These are phyloP conservation scores for Decapterus maruadsi DNA, from an alignment of 2,797 vertebrate genomes.

Conservation along the genomic window DNA sequence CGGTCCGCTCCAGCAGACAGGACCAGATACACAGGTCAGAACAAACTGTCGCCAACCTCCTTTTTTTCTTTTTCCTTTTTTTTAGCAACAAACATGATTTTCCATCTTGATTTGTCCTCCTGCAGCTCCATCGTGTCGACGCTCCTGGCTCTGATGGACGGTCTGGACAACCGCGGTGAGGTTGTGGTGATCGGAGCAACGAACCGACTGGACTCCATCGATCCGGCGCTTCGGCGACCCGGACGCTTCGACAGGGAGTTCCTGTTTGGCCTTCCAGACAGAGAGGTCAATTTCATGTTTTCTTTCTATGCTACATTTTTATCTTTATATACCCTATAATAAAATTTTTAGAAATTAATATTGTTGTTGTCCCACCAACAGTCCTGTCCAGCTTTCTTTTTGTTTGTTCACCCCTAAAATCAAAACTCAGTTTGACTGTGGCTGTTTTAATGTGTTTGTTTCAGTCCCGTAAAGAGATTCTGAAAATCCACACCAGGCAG, in stretches of 20 bases:
- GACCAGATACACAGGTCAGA: conserved; percentile 94
- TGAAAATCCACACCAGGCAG: conserved; percentile 90
- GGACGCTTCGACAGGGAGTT: conserved; percentile 97
- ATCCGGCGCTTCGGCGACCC: conserved; percentile 95
- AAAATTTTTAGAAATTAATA: no score
- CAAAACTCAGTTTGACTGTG: not conserved
- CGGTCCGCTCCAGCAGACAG: conserved; percentile 95
- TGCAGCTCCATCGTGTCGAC: conserved; percentile 92
- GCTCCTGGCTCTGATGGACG: conserved; percentile 96
- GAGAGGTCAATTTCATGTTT: conserved; percentile 80
- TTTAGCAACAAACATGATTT: not conserved
- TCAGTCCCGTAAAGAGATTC: conserved; percentile 92
- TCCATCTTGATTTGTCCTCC: not conserved
- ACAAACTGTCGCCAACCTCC: no score
- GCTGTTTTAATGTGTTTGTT: not conserved
- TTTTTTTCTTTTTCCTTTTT: not conserved
- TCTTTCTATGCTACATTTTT: not conserved
- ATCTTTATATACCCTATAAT: no score
- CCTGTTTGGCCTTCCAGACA: conserved; percentile 93
- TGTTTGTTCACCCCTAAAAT: not conserved
- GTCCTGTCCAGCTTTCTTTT: not conserved
- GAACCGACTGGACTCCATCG: conserved; percentile 95
- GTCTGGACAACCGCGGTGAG: conserved; percentile 94
- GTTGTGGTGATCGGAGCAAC: conserved; percentile 97
- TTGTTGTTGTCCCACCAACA: no score